These are phyloP conservation scores for Drosophila bipectinata DNA, from an alignment of 1,140 invertebrate species.

Conservation along the genomic window DNA sequence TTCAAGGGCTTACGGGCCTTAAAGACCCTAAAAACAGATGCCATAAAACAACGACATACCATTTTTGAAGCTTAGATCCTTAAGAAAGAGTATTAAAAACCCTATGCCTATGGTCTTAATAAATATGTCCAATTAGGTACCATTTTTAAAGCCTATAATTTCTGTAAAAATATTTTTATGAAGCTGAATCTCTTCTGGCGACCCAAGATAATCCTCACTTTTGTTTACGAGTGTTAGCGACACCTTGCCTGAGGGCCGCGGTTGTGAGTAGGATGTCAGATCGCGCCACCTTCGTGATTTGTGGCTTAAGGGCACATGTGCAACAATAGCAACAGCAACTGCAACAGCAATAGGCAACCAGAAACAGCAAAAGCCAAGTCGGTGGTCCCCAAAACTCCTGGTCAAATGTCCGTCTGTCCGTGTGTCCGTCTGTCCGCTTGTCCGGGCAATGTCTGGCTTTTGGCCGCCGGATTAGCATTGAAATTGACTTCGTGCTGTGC, in stretches of 20 bases:
- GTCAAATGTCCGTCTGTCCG: constrained; percentile 44
- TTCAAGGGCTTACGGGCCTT: not conserved
- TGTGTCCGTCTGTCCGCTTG: constrained; percentile 30
- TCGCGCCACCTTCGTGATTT: constrained; percentile 80
- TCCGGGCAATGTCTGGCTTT: constrained; percentile 38
- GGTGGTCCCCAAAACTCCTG: constrained; percentile 68
- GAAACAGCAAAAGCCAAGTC: constrained; percentile 27
- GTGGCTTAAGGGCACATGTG: constrained; percentile 75
- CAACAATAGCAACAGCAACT: constrained; percentile 12
- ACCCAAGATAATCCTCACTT: constrained; percentile 1
- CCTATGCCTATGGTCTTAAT: no score
- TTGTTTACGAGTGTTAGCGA: constrained; percentile 42
- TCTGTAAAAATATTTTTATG: no score
- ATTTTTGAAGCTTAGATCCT: no score
- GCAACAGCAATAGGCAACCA: constrained; percentile 4
- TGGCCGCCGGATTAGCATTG: constrained; percentile 80
- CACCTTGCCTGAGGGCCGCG: constrained; percentile 63
- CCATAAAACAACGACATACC: no score
- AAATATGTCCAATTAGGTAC: no score
- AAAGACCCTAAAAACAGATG: no score
- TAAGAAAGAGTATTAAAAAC: no score
- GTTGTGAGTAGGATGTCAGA: constrained; percentile 74
- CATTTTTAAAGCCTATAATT: no score
- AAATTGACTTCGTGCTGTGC: constrained; percentile 82
- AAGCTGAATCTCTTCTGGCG: not conserved